Evolutionary conservation across 2,797 vertebrate species (phyloP), one percentile per base, ranked within the genome.

Genomic region (Hypotaenidia philippensis): DNA sequence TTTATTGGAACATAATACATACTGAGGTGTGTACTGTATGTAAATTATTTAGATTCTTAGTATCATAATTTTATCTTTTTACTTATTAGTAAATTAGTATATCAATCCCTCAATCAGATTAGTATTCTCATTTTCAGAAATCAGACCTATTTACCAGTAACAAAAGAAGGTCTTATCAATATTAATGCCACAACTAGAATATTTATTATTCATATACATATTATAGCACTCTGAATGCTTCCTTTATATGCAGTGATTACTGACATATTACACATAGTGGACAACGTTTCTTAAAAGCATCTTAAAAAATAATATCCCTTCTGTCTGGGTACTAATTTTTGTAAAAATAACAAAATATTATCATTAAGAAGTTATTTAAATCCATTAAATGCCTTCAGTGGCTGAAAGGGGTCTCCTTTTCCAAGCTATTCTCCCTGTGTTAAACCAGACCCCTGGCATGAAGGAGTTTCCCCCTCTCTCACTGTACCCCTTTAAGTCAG

Each of bases 401-500:
- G 27, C 61, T 68, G 53, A 70, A 56, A 44, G 40, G 32, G 22
- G 47, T 63, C 41, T 75, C 60, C 36, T 55, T n/a, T 74, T 57
- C 53, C 26, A 61, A 69, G 45, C 17, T 36, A 13, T 38, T 23
- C 18, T 10, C 55, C 25, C 41, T 2, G 5, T 65, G 34, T 20
- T 50, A 57, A 87, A 66, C 5, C 25, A 60, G n/a, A 81, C 47
- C 41, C 60, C 10, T 36, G 2, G 4, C 20, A 18, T 0, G 27
- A 47, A 34, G 8, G 20, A 22, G 11, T 60, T 66, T n/a, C 38
- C 32, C 21, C 32, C 8, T n/a, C 9, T 34, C 31, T 50, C 45
- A 45, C 5, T 15, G 6, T 6, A 3, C 11, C 53, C 7, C 36
- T 27, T 1, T 13, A 36, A 2, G 10, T 6, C 25, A 27, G 29